phyloP scores from a whole-genome alignment of 1,140 invertebrate genomes.

The Caenorhabditis latens region DNA sequence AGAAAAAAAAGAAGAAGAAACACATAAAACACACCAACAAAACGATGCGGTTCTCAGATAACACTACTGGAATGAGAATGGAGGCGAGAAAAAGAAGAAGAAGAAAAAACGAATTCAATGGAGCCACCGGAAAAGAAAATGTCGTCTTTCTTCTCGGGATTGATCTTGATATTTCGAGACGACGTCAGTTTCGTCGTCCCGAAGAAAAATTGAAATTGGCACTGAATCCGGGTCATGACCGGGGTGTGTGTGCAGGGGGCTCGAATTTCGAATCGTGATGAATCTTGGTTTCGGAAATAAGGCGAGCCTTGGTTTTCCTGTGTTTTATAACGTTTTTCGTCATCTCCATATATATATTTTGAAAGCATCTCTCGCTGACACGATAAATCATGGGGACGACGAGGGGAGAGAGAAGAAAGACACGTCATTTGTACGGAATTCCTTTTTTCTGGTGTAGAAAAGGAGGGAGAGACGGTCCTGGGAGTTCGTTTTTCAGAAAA shows the following conservation, averaged over 20 bases:
- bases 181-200: neutral
- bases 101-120: neutral
- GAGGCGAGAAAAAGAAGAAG: neutral
- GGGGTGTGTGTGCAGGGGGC: neutral
- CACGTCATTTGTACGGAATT: slow-evolving; percentile 23
- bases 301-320: neutral
- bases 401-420: neutral
- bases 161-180: neutral
- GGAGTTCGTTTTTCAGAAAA: too few species aligned
- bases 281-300: neutral
- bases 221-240: neutral
- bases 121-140: slow-evolving; percentile 7
- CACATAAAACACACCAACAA: slow-evolving; percentile 45
- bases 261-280: neutral
- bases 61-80: neutral
- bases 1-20: neutral
- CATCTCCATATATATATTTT: slow-evolving; percentile 42
- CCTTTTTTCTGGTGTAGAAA: neutral
- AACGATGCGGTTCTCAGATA: slow-evolving; percentile 54
- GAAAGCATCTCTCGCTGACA: slow-evolving; percentile 22
- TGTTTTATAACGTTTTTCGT: neutral
- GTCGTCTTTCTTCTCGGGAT: neutral
- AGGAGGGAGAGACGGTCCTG: too few species aligned
- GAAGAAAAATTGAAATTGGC: neutral
- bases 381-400: slow-evolving; percentile 12